phyloP scores from a whole-genome alignment of 2,888 invertebrate genomes.

The Agrotis clavis region DNA sequence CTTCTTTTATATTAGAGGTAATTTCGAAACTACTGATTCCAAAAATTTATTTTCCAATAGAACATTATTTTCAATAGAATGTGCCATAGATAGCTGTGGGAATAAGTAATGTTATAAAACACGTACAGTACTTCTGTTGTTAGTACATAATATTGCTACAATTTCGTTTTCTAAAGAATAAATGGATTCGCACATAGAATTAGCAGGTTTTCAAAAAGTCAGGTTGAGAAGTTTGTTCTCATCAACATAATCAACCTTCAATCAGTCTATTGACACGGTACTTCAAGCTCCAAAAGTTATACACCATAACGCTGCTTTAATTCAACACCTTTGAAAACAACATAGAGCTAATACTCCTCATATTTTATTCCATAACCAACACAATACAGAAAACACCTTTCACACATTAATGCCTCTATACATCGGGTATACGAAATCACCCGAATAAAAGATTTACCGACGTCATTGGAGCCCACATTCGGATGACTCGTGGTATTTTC shows the following conservation, averaged over 20 bases:
- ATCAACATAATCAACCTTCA: not conserved
- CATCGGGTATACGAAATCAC: conserved; percentile 26
- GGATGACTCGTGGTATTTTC: conserved; percentile 50
- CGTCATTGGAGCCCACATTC: conserved; percentile 43
- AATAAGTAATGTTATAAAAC: too few species aligned
- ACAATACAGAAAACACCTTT: conserved; percentile 12
- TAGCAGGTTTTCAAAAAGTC: not conserved
- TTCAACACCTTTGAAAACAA: conserved; percentile 7
- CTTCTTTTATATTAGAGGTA: too few species aligned
- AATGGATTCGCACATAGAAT: not conserved
- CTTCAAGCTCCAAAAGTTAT: not conserved
- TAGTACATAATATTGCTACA: not conserved
- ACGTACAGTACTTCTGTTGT: not conserved
- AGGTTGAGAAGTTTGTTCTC: not conserved
- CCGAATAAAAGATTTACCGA: conserved; percentile 48
- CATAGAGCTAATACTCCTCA: conserved; percentile 1
- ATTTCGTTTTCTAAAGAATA: not conserved
- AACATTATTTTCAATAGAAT: too few species aligned
- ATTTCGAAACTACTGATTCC: too few species aligned
- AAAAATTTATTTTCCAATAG: too few species aligned
- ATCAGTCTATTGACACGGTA: not conserved
- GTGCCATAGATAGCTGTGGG: too few species aligned
- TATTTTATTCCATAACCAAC: not conserved
- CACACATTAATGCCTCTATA: conserved; percentile 24
- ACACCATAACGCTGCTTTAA: not conserved